These are phyloP conservation scores for Odontophorus gujanensis DNA, from an alignment of 2,113 vertebrate species.

Conservation along the genomic window DNA sequence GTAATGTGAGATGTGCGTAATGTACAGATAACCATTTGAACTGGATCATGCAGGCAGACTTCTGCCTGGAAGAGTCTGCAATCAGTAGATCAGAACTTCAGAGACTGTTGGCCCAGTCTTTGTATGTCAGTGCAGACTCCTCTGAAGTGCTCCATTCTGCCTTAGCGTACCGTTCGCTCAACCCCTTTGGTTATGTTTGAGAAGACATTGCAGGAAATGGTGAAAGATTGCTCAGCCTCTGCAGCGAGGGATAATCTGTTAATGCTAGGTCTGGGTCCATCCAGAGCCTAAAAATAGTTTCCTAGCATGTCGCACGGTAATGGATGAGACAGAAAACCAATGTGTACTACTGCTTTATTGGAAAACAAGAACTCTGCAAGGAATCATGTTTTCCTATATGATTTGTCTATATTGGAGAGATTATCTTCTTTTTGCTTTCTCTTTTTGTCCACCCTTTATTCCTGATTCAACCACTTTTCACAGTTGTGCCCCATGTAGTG, in stretches of 20 bases:
- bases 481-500: background rate
- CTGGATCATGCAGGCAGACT: background rate
- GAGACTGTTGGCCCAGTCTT: background rate
- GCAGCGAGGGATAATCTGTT: background rate
- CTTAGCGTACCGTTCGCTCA: background rate
- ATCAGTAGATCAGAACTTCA: background rate
- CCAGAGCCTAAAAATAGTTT: background rate
- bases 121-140: background rate
- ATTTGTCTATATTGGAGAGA: background rate
- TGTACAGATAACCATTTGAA: background rate
- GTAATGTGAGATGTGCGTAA: background rate
- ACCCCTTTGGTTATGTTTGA: background rate
- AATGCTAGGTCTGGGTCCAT: background rate
- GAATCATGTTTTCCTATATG: background rate
- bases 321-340: conserved; percentile 15
- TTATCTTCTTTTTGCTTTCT: background rate
- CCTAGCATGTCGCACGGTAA: background rate
- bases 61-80: background rate
- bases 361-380: background rate
- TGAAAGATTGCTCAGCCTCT: background rate
- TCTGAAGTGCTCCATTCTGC: background rate
- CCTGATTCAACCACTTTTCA: accelerated
- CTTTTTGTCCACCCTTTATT: background rate
- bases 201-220: background rate
- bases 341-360: background rate